Conservation (phyloP, 2,797 vertebrate genomes). For the Choloepus didactylus region DNA sequence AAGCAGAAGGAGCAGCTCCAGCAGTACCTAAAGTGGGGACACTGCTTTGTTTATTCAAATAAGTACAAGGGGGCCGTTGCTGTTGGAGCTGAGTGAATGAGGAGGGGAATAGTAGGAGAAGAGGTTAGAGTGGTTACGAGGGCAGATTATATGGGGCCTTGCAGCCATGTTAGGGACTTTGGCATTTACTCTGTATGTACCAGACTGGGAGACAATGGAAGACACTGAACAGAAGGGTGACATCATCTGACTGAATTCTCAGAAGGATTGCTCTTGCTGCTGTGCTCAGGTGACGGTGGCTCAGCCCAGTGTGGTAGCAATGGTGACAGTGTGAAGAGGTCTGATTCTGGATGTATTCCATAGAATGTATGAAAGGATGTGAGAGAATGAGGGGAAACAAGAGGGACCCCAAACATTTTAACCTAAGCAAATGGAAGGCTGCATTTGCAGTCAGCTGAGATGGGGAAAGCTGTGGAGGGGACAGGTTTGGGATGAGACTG, state of each 20-base stretch:
- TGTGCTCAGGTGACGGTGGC: neutral
- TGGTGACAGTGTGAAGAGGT: neutral
- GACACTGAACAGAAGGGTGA: neutral
- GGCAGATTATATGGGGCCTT: neutral
- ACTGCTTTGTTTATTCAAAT: neutral
- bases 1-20: neutral
- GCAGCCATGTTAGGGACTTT: neutral
- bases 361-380: neutral
- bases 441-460: neutral
- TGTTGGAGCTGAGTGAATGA: too few relatives aligned
- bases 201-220: neutral
- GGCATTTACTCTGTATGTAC: neutral
- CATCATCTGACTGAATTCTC: fast-evolving
- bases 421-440: neutral
- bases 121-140: neutral
- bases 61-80: neutral
- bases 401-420: neutral
- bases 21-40: too few relatives aligned
- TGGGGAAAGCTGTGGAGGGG: neutral
- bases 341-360: neutral
- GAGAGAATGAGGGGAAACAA: neutral
- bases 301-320: too few relatives aligned
- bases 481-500: neutral
- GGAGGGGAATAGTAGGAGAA: neutral
- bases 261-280: neutral